Conservation (phyloP, 2,888 invertebrate species). For the Stenolophus ochropezus region DNA sequence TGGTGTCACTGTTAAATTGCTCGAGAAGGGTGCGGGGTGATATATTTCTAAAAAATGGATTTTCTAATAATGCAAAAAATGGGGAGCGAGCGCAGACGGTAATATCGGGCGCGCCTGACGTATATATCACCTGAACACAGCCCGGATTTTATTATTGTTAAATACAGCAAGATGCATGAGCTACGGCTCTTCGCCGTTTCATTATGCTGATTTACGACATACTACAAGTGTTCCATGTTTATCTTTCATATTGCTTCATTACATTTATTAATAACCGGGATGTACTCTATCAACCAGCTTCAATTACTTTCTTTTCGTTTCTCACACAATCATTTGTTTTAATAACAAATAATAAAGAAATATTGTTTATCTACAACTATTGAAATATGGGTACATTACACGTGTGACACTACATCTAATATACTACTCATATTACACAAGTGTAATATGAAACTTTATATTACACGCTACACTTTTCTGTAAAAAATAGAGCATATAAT, state of each 20-base stretch:
- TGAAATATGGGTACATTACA: too few relatives aligned
- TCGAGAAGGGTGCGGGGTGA: constrained; percentile 17
- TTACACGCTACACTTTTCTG: too few relatives aligned
- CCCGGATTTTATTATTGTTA: constrained; percentile 49
- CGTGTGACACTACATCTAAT: too few relatives aligned
- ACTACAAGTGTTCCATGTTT: constrained; percentile 12
- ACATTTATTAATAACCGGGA: neutral
- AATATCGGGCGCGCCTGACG: constrained; percentile 46
- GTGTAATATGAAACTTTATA: too few relatives aligned
- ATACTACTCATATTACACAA: too few relatives aligned
- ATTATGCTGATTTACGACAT: constrained; percentile 20
- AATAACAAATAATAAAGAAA: too few relatives aligned
- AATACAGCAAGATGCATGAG: constrained; percentile 38
- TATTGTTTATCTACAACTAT: too few relatives aligned
- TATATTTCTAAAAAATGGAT: constrained; percentile 51
- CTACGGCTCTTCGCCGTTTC: neutral
- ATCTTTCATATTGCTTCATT: neutral
- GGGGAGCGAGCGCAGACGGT: constrained; percentile 2
- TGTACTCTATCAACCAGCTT: too few relatives aligned
- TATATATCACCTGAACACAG: constrained; percentile 44
- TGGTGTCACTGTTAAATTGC: constrained; percentile 51
- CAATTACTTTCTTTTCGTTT: too few relatives aligned
- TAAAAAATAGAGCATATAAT: too few relatives aligned
- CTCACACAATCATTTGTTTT: too few relatives aligned
- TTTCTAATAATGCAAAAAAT: constrained; percentile 57